A percentile compares a stretch with the other conserved stretches of the same genome.
Conservation (phyloP, 2,888 invertebrate genomes). For the Sympetrum striolatum region DNA sequence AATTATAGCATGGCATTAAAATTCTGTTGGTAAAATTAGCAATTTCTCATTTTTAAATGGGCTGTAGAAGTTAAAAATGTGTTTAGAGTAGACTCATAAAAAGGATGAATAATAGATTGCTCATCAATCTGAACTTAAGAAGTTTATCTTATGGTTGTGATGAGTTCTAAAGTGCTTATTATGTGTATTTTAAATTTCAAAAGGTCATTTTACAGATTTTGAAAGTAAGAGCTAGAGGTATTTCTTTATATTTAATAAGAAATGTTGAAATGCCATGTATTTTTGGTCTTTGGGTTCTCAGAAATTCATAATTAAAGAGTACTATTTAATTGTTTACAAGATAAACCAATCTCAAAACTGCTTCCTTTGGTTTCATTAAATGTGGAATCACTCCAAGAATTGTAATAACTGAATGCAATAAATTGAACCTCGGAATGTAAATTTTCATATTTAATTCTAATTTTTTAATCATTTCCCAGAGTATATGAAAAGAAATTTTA, state of each 20-base stretch:
- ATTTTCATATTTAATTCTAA: neutral
- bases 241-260: neutral
- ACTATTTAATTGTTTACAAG: neutral
- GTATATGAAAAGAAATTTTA: neutral
- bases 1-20: conserved; percentile 22
- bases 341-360: neutral
- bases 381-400: neutral
- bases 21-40: conserved; percentile 23
- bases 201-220: neutral
- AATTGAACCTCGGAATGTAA: neutral
- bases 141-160: neutral
- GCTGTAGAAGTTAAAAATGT: conserved; percentile 29
- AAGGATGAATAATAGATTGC: neutral
- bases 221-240: neutral
- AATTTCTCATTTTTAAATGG: conserved; percentile 24
- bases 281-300: conserved; percentile 40
- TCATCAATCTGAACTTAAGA: conserved; percentile 14
- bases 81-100: conserved; percentile 15
- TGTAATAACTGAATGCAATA: neutral
- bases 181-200: neutral
- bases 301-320: neutral
- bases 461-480: neutral
- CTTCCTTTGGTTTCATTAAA: neutral
- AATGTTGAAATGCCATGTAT: conserved; percentile 23
- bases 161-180: neutral